Percentiles rank a stretch among this genome's conserved stretches.
Conservation (phyloP, 2,888 invertebrate genomes). For the Polydesmus complanatus region DNA sequence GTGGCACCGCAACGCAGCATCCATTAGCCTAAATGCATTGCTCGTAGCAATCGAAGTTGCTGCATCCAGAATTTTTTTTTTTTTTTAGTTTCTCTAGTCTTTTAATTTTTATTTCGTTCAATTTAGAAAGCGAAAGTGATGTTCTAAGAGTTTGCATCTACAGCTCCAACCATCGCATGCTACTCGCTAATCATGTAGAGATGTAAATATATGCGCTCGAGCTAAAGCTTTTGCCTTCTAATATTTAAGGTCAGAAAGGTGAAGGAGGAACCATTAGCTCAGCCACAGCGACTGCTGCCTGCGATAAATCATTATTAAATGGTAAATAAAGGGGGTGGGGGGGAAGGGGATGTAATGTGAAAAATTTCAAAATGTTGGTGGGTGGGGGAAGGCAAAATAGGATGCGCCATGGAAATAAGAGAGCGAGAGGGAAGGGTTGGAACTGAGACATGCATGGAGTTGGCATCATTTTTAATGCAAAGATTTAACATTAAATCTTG, state of each 20-base stretch:
- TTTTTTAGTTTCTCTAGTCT: too few relatives aligned
- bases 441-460: too few relatives aligned
- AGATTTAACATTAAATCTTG: too few relatives aligned
- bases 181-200: not conserved
- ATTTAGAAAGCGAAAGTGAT: not conserved
- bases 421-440: too few relatives aligned
- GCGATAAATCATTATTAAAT: not conserved
- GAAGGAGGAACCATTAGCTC: not conserved
- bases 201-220: not conserved
- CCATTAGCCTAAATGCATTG: not conserved
- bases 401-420: too few relatives aligned
- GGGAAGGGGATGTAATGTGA: not conserved
- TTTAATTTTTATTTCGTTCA: not conserved
- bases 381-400: too few relatives aligned
- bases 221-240: not conserved
- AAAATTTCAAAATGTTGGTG: too few relatives aligned
- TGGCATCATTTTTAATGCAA: too few relatives aligned
- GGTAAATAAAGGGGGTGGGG: not conserved
- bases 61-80: not conserved
- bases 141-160: not conserved
- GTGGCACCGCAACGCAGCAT: not conserved
- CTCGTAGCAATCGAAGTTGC: not conserved
- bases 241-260: not conserved
- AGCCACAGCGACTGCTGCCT: not conserved
- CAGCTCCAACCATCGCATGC: not conserved